Evolutionary conservation across 2,797 vertebrate species (phyloP), one percentile per base, ranked within the genome.

Genomic region (Hemitrygon akajei): DNA sequence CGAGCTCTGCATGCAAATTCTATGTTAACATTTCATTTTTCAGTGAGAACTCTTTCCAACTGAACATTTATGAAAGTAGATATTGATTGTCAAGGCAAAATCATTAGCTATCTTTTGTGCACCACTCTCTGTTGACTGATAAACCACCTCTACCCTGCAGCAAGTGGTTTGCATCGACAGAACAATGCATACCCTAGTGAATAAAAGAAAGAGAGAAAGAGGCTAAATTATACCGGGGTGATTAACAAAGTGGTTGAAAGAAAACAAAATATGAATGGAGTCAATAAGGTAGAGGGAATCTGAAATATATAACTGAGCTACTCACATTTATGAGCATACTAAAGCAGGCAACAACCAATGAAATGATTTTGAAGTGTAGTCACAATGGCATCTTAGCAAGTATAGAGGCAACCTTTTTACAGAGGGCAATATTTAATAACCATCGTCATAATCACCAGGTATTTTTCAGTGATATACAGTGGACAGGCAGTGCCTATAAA

Each of bases 21-120:
- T 18, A 73, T 93, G 27, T 30, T 56, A 76, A 34, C 71, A 93
- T 93, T 93, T 76, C 71, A 93, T 76, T 93, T 93, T 76, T 22
- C 27, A 93, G 71, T 93, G 30, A 58, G 76, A 18, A 14, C 4
- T 40, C 22, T n/a, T 93, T 76, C 37, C 12, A 69, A 76, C 22
- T n/a, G 27, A 27, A 75, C 47, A 40, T 76, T 75, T 93, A 47
- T 93, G 40, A 76, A 93, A 56, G 87, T 56, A 69, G 84, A 22
- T 22, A 91, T 71, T 91, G 66, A 91, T 91, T 75, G 25, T 16
- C 27, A 14, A 75, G 71, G 37, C 25, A 75, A 93, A 75, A 76
- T 93, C 91, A n/a, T 93, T 93, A 58, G 25, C 71, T 27, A 27
- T 12, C 91, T 75, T 76, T 76, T 93, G 71, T 76, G 37, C 25